phyloP scores from a whole-genome alignment of 92 coral and sea anemone species.

The Anthopleura xanthogrammica region DNA sequence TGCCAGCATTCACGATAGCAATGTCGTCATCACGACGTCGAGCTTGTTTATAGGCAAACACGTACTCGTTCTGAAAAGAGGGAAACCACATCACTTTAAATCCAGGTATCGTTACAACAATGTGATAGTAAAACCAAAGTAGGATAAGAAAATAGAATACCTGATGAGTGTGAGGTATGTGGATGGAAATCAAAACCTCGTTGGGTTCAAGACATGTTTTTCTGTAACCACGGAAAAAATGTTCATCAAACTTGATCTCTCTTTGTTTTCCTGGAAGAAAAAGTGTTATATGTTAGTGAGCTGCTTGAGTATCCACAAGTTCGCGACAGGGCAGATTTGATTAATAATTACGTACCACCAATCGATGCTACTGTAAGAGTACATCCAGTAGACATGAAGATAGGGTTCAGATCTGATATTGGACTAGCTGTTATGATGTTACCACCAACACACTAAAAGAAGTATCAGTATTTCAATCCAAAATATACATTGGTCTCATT shows the following conservation, averaged over 20 bases:
- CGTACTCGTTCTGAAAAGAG: constrained; percentile 58
- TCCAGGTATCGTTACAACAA: too few relatives aligned
- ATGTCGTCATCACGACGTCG: constrained; percentile 89
- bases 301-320: too few relatives aligned
- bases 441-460: constrained; percentile 76
- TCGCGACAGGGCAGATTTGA: too few relatives aligned
- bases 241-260: constrained; percentile 74
- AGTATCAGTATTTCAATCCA: background rate
- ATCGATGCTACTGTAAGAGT: constrained; percentile 58
- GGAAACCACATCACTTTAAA: background rate
- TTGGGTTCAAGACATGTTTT: constrained; percentile 63
- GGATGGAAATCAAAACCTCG: constrained; percentile 69
- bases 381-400: constrained; percentile 82
- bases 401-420: constrained; percentile 82
- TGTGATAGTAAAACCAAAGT: too few relatives aligned
- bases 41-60: constrained; percentile 84
- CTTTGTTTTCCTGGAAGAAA: constrained; percentile 56
- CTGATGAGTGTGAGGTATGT: constrained; percentile 70
- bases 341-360: constrained; percentile 44
- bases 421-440: constrained; percentile 91
- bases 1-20: constrained; percentile 84
- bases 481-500: too few relatives aligned
- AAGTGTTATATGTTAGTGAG: too few relatives aligned
- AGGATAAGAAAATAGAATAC: constrained; percentile 11
- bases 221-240: constrained; percentile 79